Evolutionary conservation across 1,140 invertebrate genomes (phyloP), one percentile per base, ranked within the genome.

Genomic region (Himalopsyche phryganea): DNA sequence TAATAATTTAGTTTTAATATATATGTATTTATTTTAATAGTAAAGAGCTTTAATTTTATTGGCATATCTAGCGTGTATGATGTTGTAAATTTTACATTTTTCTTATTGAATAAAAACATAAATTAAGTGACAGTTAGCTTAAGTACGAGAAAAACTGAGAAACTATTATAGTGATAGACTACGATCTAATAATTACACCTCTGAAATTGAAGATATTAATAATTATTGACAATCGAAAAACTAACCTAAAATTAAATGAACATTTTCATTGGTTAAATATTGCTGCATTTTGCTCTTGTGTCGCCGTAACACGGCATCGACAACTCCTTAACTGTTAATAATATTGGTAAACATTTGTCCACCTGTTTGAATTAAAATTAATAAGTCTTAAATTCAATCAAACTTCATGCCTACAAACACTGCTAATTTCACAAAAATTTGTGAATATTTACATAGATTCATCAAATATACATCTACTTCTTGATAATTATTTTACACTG

Each of bases 21-120:
- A 4, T 6, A 40, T 13, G 17, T 15, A 3, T 5, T 28, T 28
- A 28, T 28, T 28, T 28, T 28, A 28, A 28, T 9, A 28, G 4
- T 28, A 15, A 52, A 14, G 42, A 33, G 41, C 38, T 52, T 28
- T 11, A 17, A 13, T 40, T 44, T 52, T 58, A 55, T 63, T 63
- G 61, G 61, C 48, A 50, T 63, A 47, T 58, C 61, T 63, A 63
- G 61, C 61, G 61, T 58, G 58, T 63, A 28, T 28, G 61, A 63
- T 47, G 50, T 14, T 13, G 40, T 53, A 13, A 33, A 46, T 13
- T 15, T 15, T 49, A 49, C 47, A 18, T 49, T n/a, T 48, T 41
- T 40, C 38, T 18, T 47, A 47, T 47, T 38, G 10, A 33, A 13
- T 35, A 45, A 52, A 4, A 11, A 54, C 6, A 45, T 9, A 9